phyloP scores from a whole-genome alignment of 2,888 invertebrate genomes.

The Morpho achilles region DNA sequence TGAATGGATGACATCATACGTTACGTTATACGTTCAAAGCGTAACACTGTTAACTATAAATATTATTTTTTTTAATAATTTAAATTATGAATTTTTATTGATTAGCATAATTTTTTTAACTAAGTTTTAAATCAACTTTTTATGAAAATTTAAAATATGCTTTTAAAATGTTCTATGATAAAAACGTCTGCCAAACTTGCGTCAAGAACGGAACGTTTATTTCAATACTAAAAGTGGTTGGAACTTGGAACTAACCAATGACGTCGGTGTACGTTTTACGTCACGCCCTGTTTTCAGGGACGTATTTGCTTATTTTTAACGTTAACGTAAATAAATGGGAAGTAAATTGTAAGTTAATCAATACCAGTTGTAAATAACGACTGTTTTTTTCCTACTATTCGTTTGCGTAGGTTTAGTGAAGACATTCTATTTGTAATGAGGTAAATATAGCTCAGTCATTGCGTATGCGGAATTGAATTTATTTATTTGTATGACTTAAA shows the following conservation, averaged over 20 bases:
- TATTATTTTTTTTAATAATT: too few relatives aligned
- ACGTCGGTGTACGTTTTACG: slow-evolving; percentile 62
- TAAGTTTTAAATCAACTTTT: too few relatives aligned
- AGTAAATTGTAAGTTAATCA: slow-evolving; percentile 38
- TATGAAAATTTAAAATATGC: too few relatives aligned
- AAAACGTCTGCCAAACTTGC: too few relatives aligned
- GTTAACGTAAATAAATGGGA: slow-evolving; percentile 49
- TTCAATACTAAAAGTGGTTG: slow-evolving; percentile 25
- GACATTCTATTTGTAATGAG: neutral
- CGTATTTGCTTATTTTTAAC: slow-evolving; percentile 65
- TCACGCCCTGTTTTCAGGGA: slow-evolving; percentile 73
- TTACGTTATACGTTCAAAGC: slow-evolving; percentile 35
- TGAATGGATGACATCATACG: slow-evolving; percentile 48
- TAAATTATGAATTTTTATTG: too few relatives aligned
- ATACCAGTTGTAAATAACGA: slow-evolving; percentile 19
- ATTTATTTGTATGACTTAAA: neutral
- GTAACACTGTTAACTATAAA: too few relatives aligned
- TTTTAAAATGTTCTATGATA: too few relatives aligned
- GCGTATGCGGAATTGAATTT: neutral
- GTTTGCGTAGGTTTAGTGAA: slow-evolving; percentile 8
- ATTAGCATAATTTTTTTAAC: too few relatives aligned
- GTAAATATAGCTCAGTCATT: neutral
- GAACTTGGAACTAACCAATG: slow-evolving; percentile 49
- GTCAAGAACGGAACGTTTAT: slow-evolving; percentile 46
- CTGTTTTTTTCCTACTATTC: slow-evolving; percentile 5